phyloP scores from a whole-genome alignment of 2,113 vertebrate species.

The Eidolon helvum region DNA sequence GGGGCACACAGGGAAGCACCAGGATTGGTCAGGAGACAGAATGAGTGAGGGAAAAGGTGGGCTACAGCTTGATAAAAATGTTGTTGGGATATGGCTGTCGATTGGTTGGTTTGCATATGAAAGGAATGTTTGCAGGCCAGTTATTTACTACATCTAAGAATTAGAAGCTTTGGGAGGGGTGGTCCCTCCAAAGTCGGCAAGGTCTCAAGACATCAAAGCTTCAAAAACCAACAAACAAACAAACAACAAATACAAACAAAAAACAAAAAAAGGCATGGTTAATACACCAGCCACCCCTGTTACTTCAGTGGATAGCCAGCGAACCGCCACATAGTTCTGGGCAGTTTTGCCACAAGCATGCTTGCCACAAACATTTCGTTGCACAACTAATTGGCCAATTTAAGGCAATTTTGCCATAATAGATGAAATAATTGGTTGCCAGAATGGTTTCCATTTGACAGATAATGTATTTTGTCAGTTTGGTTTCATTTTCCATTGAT shows the following conservation, averaged over 20 bases:
- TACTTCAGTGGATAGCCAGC: not conserved
- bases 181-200: not conserved
- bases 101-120: not conserved
- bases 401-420: not conserved
- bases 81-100: not conserved
- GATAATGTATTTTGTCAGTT: not conserved
- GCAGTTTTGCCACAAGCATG: not conserved
- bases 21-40: not conserved
- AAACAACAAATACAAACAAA: not conserved
- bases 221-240: not conserved
- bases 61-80: not conserved
- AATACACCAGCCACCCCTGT: not conserved
- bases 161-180: not conserved
- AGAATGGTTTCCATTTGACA: not conserved
- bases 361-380: not conserved
- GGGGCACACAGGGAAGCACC: no score
- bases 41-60: no score
- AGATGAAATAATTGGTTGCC: not conserved
- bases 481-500: not conserved
- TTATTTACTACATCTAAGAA: not conserved
- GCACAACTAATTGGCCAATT: not conserved
- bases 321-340: not conserved
- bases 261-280: not conserved
- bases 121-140: not conserved
- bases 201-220: not conserved